Evolutionary conservation across 2,888 invertebrate genomes (phyloP).

Genomic region (Epsilonema sp.): DNA sequence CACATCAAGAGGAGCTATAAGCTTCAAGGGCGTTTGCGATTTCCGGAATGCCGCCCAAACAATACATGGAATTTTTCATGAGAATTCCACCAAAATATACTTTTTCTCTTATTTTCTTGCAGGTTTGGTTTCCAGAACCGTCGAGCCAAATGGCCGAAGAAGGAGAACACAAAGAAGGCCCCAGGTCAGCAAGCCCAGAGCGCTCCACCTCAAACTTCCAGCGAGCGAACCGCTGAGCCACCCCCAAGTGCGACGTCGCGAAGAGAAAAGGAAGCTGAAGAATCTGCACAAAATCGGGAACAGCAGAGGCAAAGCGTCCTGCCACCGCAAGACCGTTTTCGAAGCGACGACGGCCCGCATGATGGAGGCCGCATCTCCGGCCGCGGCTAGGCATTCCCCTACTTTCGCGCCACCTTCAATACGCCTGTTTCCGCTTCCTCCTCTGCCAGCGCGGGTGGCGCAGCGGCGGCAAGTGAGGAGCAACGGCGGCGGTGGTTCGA

Average conservation of each 20-base stretch:
- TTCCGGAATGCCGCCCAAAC: constrained; percentile 4
- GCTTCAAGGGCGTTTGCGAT: no score
- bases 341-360: neutral
- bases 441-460: neutral
- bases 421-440: neutral
- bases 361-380: no score
- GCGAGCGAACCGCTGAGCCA: constrained; percentile 8
- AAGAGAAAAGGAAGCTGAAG: neutral
- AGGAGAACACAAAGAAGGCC: constrained; percentile 94
- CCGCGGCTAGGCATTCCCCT: neutral
- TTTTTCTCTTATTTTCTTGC: no score
- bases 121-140: constrained; percentile 99
- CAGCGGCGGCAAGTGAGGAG: neutral
- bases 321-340: neutral
- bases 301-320: neutral
- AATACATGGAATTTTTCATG: constrained; percentile 6
- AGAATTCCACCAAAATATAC: constrained; percentile 4
- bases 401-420: neutral
- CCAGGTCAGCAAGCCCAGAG: constrained; percentile 94
- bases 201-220: constrained; percentile 85
- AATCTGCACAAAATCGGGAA: neutral
- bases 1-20: no score
- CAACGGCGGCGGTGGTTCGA: no score
- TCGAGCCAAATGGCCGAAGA: constrained; percentile 94
- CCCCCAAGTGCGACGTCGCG: neutral